Base-by-base conservation (phyloP, 1,140 invertebrate species). In the Elysia chlorotica region DNA sequence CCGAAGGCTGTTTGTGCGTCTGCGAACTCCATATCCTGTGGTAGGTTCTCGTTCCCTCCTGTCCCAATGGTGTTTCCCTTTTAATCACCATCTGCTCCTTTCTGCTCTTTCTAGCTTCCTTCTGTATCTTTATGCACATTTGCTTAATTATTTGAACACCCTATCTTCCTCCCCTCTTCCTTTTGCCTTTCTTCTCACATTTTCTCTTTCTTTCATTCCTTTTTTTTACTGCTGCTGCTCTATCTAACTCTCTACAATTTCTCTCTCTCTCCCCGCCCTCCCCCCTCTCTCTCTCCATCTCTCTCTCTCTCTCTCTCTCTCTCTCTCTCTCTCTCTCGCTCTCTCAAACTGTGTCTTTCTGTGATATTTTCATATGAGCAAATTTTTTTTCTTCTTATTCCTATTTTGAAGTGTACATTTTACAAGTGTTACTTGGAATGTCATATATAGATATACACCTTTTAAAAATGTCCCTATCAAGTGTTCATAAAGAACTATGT, bases 321-420 rank as follows among this genome's bases (percentile, higher is more conserved):
- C 36, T 70, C 3, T 70, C 0, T 59, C 37, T 59, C 41, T 70
- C n/a, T 57, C 35, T 70, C 31, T 57, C 31, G 6, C 5, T 59
- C 57, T 54, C 19, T 70, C 57, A 48, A 5, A 38, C 1, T 61
- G 6, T 59, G 0, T 61, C 31, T 62, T 1, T 71, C 36, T 71
- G 1, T 71, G 56, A 61, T n/a, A 37, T 1, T 19, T 17, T 3
- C 14, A 23, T 33, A 28, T 10, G 35, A 28, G 38, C n/a, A 17
- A 23, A 48, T 38, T 28, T 23, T 35, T 41, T 3, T 28, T 37
- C 2, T 28, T 17, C n/a, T 28, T 37, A 6, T 25, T 21, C 0
- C 19, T 21, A 25, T 28, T 65, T 4, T 53, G 35, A 3, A 33
- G 21, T 23, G 3, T 33, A 2, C 4, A 2, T n/a, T 38, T 35